Conservation (phyloP, 2,797 vertebrate species). For the Neoniphon sammara region DNA sequence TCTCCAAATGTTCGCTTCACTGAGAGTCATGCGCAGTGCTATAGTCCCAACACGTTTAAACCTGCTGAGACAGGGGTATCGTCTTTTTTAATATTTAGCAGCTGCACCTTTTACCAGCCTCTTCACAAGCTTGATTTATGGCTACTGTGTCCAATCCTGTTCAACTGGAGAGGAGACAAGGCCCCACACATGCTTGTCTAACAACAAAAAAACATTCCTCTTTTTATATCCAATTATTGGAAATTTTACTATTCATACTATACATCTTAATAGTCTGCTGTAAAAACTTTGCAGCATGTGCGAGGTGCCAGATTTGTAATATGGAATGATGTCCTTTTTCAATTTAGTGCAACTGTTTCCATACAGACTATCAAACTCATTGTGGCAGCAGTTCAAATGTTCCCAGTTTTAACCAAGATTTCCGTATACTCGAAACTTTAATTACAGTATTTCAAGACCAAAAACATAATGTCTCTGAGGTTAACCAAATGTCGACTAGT, state of each 20-base stretch:
- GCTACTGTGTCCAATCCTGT: conserved; percentile 29
- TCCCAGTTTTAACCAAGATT: conserved; percentile 38
- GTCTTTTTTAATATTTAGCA: conserved; percentile 54
- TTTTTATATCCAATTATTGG: conserved; percentile 6
- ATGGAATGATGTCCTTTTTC: conserved; percentile 9
- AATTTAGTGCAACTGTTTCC: conserved; percentile 30
- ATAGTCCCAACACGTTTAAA: conserved; percentile 48
- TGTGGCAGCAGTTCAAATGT: conserved; percentile 21
- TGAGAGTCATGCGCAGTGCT: conserved; percentile 45
- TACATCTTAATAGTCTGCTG: neutral
- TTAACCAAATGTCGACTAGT: conserved; percentile 55
- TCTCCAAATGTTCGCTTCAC: conserved; percentile 48
- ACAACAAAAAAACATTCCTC: neutral
- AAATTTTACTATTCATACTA: conserved; percentile 1
- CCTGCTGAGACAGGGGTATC: conserved; percentile 46
- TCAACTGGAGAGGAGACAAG: conserved; percentile 1
- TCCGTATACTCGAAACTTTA: conserved; percentile 46
- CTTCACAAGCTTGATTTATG: conserved; percentile 17
- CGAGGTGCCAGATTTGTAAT: neutral
- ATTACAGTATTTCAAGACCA: conserved; percentile 46
- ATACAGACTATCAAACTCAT: conserved; percentile 21
- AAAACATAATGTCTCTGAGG: conserved; percentile 49
- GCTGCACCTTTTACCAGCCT: conserved; percentile 62
- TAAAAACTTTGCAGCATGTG: neutral
- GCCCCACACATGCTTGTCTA: conserved; percentile 15